Percentiles rank a stretch among this genome's conserved stretches.
phyloP scores from a whole-genome alignment of 1,140 invertebrate species.

The Zaprionus inermis region DNA sequence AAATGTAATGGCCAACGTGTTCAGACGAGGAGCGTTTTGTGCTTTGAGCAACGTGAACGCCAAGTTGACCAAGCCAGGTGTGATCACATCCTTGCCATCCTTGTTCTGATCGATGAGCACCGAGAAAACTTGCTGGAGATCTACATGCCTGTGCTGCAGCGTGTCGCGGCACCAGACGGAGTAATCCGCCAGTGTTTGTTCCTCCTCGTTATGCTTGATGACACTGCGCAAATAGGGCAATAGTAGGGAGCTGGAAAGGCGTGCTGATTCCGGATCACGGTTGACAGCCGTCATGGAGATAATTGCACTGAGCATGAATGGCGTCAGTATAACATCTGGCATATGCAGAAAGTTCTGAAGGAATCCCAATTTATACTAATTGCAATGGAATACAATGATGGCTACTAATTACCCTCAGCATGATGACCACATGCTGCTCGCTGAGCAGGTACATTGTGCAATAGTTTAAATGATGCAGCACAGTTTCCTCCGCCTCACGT shows the following conservation, averaged over 20 bases:
- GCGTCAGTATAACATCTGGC: constrained; percentile 77
- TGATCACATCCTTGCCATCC: constrained; percentile 80
- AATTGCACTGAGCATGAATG: constrained; percentile 78
- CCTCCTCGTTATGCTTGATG: constrained; percentile 75
- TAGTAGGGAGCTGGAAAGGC: constrained; percentile 61
- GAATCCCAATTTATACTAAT: neutral
- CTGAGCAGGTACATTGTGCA: constrained; percentile 77
- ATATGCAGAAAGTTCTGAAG: constrained; percentile 70
- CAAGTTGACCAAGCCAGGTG: constrained; percentile 72
- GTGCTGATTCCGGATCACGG: constrained; percentile 70
- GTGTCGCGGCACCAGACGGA: constrained; percentile 81
- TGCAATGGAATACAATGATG: neutral
- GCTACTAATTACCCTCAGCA: constrained; percentile 54
- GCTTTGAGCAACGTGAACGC: constrained; percentile 73
- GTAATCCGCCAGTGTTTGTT: constrained; percentile 57
- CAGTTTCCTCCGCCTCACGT: constrained; percentile 77
- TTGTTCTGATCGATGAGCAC: constrained; percentile 82
- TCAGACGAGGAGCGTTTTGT: constrained; percentile 58
- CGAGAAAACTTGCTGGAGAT: constrained; percentile 71
- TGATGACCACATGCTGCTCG: constrained; percentile 67
- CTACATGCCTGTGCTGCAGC: constrained; percentile 68
- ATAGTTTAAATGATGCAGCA: constrained; percentile 80
- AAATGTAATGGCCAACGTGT: constrained; percentile 71
- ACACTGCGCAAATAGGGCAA: constrained; percentile 76
- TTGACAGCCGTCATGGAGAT: constrained; percentile 76